Percentiles rank a stretch among this genome's conserved stretches.
These are phyloP conservation scores for Melanotaenia pygmaea DNA, from an alignment of 2,797 vertebrate species.

Conservation along the genomic window DNA sequence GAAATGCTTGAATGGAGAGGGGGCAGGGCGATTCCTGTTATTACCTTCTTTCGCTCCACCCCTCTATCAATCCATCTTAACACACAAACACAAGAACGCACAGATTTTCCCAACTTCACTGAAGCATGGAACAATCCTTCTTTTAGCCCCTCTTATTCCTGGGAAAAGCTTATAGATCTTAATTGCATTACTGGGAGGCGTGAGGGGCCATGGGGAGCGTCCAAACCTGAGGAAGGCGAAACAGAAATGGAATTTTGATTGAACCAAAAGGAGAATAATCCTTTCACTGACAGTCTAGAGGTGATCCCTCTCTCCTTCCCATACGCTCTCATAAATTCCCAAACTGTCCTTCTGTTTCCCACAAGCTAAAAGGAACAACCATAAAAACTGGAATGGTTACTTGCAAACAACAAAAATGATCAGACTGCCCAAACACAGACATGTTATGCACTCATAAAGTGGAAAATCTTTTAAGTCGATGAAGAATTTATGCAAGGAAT, in stretches of 20 bases:
- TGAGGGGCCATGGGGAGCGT: slow-evolving; percentile 43
- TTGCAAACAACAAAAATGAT: slow-evolving; percentile 46
- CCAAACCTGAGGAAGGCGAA: slow-evolving; percentile 53
- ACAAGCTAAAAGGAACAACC: not conserved
- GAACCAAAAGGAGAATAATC: slow-evolving; percentile 74
- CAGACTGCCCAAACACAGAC: slow-evolving; percentile 22
- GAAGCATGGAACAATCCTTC: slow-evolving; percentile 74
- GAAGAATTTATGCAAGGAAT: slow-evolving; percentile 36
- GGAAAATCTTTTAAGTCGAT: slow-evolving; percentile 24
- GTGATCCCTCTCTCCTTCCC: slow-evolving; percentile 42
- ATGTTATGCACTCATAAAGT: slow-evolving; percentile 33
- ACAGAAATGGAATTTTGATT: slow-evolving; percentile 81
- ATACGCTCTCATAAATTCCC: slow-evolving; percentile 36
- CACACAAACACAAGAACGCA: slow-evolving; percentile 35
- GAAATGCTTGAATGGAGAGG: slow-evolving; percentile 37
- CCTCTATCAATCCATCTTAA: slow-evolving; percentile 63
- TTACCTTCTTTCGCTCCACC: slow-evolving; percentile 58
- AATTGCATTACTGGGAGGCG: slow-evolving; percentile 80
- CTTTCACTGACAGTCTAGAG: slow-evolving; percentile 61
- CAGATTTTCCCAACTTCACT: slow-evolving; percentile 58
- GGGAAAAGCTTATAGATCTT: slow-evolving; percentile 78
- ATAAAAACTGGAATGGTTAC: slow-evolving; percentile 24
- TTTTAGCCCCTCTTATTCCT: slow-evolving; percentile 71
- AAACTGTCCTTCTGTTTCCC: not conserved
- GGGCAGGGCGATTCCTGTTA: slow-evolving; percentile 40